phyloP scores from a whole-genome alignment of 2,888 invertebrate genomes.

The Stratiomys singularior region DNA sequence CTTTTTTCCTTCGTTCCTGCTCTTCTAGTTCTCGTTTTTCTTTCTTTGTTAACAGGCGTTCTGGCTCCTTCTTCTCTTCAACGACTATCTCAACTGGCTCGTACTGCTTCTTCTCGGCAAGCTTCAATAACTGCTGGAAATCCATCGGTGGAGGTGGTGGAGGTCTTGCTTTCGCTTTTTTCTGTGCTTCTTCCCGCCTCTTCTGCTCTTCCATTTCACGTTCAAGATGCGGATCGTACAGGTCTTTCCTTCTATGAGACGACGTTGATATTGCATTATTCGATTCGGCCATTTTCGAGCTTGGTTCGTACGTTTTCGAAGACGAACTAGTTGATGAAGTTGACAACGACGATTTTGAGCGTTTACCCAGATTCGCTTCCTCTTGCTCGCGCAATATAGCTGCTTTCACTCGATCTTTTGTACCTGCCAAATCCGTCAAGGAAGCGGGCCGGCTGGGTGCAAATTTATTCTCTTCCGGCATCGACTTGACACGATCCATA shows the following conservation, averaged over 20 bases:
- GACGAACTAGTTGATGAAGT: slow-evolving; percentile 2
- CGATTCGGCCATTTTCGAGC: neutral
- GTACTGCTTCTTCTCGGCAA: slow-evolving; percentile 85
- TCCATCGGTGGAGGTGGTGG: slow-evolving; percentile 79
- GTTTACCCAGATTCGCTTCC: slow-evolving; percentile 73
- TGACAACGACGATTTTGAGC: slow-evolving; percentile 47
- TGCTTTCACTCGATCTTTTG: slow-evolving; percentile 80
- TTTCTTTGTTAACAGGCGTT: slow-evolving; percentile 81
- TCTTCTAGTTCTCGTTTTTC: slow-evolving; percentile 80
- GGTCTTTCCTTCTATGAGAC: slow-evolving; percentile 50
- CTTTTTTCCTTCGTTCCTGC: slow-evolving; percentile 67
- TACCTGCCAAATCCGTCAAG: slow-evolving; percentile 66
- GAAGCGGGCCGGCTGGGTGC: slow-evolving; percentile 66
- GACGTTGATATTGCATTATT: neutral
- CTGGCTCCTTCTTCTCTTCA: slow-evolving; percentile 70
- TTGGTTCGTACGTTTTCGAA: neutral
- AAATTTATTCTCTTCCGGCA: slow-evolving; percentile 79
- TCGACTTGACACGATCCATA: slow-evolving; percentile 82
- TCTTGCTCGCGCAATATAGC: slow-evolving; percentile 77
- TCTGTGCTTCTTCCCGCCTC: slow-evolving; percentile 60
- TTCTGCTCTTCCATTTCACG: slow-evolving; percentile 58
- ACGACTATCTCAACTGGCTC: slow-evolving; percentile 75
- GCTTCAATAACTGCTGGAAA: slow-evolving; percentile 80
- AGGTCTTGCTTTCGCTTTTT: slow-evolving; percentile 70
- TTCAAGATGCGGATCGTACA: slow-evolving; percentile 60